These are phyloP conservation scores for Coptodon rendalli DNA, from an alignment of 2,113 vertebrate genomes.

Conservation along the genomic window DNA sequence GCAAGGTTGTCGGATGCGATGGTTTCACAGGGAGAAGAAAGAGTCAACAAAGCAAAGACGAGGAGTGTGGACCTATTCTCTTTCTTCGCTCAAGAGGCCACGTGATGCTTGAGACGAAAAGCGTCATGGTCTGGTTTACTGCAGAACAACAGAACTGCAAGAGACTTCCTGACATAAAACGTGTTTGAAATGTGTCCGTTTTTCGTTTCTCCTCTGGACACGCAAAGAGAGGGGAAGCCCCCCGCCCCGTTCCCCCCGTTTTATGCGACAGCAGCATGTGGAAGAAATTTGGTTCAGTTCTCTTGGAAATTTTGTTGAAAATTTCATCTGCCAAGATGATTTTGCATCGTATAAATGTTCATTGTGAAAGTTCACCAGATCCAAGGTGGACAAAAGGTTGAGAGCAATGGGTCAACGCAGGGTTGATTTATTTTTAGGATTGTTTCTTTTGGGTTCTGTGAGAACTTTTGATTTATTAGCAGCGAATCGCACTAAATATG, in stretches of 20 bases:
- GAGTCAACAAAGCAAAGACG: not conserved
- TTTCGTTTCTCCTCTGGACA: not conserved
- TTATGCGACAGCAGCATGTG: constrained; percentile 44
- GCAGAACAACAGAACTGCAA: not conserved
- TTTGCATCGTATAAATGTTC: constrained; percentile 15
- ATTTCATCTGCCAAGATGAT: constrained; percentile 42
- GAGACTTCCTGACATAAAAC: not conserved
- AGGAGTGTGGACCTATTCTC: not conserved
- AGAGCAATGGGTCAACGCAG: not conserved
- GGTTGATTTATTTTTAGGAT: constrained; percentile 5
- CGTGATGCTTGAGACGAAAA: not conserved
- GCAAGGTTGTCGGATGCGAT: constrained; percentile 30
- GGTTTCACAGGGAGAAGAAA: constrained; percentile 10
- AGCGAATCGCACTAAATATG: not conserved
- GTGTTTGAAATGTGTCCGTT: constrained; percentile 7
- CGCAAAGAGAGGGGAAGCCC: not conserved
- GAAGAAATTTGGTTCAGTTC: constrained; percentile 53
- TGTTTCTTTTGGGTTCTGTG: constrained; percentile 1
- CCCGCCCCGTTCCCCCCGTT: not conserved
- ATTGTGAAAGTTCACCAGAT: not conserved
- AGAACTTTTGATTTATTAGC: constrained; percentile 15
- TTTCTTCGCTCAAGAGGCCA: not conserved
- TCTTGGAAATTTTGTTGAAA: constrained; percentile 45
- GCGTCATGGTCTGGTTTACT: not conserved
- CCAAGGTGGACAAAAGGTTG: not conserved